phyloP scores from a whole-genome alignment of 2,113 vertebrate genomes.

The Corvus moneduloides region DNA sequence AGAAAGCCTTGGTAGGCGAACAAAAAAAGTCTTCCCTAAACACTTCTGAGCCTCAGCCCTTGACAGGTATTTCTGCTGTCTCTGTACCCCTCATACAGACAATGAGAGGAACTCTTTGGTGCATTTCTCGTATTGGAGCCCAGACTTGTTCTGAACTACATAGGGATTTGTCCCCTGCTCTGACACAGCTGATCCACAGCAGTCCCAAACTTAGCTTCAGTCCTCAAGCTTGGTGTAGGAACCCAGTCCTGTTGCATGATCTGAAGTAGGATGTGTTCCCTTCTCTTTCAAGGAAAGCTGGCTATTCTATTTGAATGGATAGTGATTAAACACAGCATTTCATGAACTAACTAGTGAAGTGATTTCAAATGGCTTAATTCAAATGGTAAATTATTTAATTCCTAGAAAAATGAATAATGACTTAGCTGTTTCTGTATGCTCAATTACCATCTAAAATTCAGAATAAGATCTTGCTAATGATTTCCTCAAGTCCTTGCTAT shows the following conservation, averaged over 20 bases:
- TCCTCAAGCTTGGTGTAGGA: background rate
- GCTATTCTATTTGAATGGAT: background rate
- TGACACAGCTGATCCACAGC: background rate
- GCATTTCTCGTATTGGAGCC: background rate
- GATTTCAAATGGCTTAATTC: background rate
- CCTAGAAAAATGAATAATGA: background rate
- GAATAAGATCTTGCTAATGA: background rate
- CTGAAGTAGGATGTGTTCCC: background rate
- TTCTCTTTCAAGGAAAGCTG: background rate
- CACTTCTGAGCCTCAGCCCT: background rate
- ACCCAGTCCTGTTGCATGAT: rapidly evolving
- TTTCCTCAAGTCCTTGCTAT: background rate
- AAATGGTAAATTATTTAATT: background rate
- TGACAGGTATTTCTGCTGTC: background rate
- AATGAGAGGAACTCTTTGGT: background rate
- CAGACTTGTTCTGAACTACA: background rate
- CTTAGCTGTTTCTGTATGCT: background rate
- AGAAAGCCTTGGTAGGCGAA: background rate
- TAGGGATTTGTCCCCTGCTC: background rate
- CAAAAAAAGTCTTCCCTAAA: background rate
- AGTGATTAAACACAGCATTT: background rate
- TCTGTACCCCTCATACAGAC: background rate
- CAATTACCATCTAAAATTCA: background rate
- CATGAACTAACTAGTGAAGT: background rate
- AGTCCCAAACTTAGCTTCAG: background rate